phyloP scores from a whole-genome alignment of 2,888 invertebrate species.

The Horisme vitalbata region DNA sequence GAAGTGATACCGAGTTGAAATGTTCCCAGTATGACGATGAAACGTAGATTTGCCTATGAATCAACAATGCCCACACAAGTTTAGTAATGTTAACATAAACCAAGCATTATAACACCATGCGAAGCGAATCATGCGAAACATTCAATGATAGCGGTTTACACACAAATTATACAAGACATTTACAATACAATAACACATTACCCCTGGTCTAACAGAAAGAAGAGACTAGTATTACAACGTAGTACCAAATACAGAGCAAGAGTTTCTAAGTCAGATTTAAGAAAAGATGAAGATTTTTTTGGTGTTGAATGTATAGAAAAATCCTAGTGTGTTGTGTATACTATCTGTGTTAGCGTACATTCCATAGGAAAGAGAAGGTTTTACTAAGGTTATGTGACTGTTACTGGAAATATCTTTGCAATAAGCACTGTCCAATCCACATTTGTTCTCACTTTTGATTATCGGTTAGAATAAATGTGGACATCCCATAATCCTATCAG shows the following conservation, averaged over 20 bases:
- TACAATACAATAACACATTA: constrained; percentile 30
- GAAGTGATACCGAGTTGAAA: not conserved
- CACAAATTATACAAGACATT: constrained; percentile 30
- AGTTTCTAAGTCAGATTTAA: constrained; percentile 17
- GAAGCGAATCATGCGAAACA: constrained; percentile 54
- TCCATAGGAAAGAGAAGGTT: constrained; percentile 26
- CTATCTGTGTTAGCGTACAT: constrained; percentile 20
- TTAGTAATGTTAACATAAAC: constrained; percentile 41
- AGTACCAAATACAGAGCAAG: constrained; percentile 10
- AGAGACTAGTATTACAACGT: no score
- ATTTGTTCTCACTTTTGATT: constrained; percentile 23
- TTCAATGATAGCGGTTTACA: constrained; percentile 30
- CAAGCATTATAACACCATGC: constrained; percentile 51
- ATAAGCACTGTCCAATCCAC: constrained; percentile 27
- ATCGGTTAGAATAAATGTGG: constrained; percentile 19
- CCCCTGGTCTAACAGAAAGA: constrained; percentile 24
- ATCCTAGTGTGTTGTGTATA: constrained; percentile 18
- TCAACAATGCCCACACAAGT: constrained; percentile 19
- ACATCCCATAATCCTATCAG: constrained; percentile 9
- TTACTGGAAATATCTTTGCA: constrained; percentile 21
- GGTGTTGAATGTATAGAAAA: constrained; percentile 17
- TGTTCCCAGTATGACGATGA: not conserved
- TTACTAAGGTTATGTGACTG: constrained; percentile 6
- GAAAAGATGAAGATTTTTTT: constrained; percentile 7
- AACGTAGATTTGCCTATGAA: constrained; percentile 42